Conservation (phyloP, 1,140 invertebrate species). For the Pygmarrhopalites habei region DNA sequence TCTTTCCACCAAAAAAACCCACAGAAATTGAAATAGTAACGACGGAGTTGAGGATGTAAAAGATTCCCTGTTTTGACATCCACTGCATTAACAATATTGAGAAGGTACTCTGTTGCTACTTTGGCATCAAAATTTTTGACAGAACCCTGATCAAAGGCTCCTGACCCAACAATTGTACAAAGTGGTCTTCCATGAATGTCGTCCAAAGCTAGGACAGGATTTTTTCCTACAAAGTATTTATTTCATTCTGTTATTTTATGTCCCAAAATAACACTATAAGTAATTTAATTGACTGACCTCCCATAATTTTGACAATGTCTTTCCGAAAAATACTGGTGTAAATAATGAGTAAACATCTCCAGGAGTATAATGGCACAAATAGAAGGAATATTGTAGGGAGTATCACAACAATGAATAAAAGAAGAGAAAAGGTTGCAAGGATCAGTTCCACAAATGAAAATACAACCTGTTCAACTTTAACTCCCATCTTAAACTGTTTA, state of each 20-base stretch:
- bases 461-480: slow-evolving; percentile 8
- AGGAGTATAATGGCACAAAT: slow-evolving; percentile 22
- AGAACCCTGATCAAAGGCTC: slow-evolving; percentile 28
- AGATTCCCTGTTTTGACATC: slow-evolving; percentile 11
- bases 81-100: slow-evolving; percentile 13
- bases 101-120: slow-evolving; percentile 12
- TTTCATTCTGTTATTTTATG: not conserved
- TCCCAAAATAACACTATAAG: not conserved
- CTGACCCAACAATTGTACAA: slow-evolving; percentile 35
- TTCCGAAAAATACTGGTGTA: slow-evolving; percentile 21
- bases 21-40: slow-evolving; percentile 32
- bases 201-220: slow-evolving; percentile 33
- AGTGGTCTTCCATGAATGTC: slow-evolving; percentile 29
- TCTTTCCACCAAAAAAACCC: slow-evolving; percentile 36
- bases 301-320: slow-evolving; percentile 29
- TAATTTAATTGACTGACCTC: slow-evolving; percentile 2
- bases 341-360: slow-evolving; percentile 19
- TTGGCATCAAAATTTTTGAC: slow-evolving; percentile 11
- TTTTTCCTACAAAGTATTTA: slow-evolving; percentile 14
- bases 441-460: slow-evolving; percentile 14
- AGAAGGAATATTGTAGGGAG: slow-evolving; percentile 21
- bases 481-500: slow-evolving; percentile 4
- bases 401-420: slow-evolving; percentile 23
- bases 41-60: slow-evolving; percentile 26
- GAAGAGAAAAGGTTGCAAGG: slow-evolving; percentile 11